phyloP scores from a whole-genome alignment of 2,888 invertebrate genomes.

The Calliopum simillimum region DNA sequence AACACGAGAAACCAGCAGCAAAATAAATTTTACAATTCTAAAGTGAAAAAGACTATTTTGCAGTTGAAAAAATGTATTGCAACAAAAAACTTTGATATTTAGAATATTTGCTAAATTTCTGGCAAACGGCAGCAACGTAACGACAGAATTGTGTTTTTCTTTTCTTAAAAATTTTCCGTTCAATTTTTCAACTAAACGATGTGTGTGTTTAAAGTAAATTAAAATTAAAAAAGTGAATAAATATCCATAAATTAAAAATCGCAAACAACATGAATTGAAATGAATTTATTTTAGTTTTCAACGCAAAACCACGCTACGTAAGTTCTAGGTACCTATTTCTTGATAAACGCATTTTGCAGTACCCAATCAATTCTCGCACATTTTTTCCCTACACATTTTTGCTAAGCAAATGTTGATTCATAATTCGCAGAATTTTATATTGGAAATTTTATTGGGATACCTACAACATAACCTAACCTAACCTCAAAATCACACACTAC shows the following conservation, averaged over 20 bases:
- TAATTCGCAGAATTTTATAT: background rate
- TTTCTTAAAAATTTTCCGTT: too few species aligned
- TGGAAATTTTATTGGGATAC: slow-evolving; percentile 4
- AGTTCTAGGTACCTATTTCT: too few species aligned
- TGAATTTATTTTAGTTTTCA: too few species aligned
- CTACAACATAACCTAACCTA: slow-evolving; percentile 15
- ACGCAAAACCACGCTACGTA: too few species aligned
- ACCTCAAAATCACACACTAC: slow-evolving; percentile 7
- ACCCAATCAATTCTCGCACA: background rate
- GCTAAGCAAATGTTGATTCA: background rate
- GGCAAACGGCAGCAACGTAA: background rate
- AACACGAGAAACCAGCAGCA: slow-evolving; percentile 18
- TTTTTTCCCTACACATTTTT: background rate
- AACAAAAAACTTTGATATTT: slow-evolving; percentile 28
- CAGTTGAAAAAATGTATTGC: slow-evolving; percentile 17
- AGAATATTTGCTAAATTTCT: slow-evolving; percentile 16
- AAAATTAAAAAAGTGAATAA: too few species aligned
- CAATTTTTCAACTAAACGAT: too few species aligned
- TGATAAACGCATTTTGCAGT: too few species aligned
- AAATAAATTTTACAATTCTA: slow-evolving; percentile 10
- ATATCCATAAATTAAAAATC: too few species aligned
- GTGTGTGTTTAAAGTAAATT: too few species aligned
- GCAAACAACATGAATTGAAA: too few species aligned
- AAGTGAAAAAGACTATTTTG: slow-evolving; percentile 28
- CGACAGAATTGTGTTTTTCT: background rate